Conservation (phyloP, 2,888 invertebrate genomes). For the Rhamnusium bicolor region DNA sequence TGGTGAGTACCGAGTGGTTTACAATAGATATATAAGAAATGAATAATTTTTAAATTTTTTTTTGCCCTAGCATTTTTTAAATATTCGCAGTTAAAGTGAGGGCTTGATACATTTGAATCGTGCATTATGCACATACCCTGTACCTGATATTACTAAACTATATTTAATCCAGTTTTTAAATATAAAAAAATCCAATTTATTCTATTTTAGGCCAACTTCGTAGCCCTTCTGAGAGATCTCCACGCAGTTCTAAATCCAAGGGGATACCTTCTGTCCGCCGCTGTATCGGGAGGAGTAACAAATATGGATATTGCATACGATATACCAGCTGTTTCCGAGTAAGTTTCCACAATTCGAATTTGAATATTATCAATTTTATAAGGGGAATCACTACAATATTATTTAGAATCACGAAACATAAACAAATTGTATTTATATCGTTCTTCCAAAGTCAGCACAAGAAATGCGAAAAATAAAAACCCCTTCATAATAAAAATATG, state of each 20-base stretch:
- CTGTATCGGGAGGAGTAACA: constrained; percentile 58
- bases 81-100: no score
- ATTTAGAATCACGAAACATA: neutral
- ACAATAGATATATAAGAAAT: no score
- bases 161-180: no score
- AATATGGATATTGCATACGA: constrained; percentile 59
- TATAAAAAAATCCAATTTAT: neutral
- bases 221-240: constrained; percentile 56
- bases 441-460: neutral
- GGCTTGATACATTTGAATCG: no score
- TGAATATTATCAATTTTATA: neutral
- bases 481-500: neutral
- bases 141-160: no score
- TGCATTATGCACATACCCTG: no score
- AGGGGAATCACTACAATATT: neutral
- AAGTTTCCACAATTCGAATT: constrained; percentile 37
- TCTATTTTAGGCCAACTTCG: constrained; percentile 59
- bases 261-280: constrained; percentile 59
- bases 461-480: neutral
- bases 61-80: no score
- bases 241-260: constrained; percentile 52
- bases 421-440: neutral
- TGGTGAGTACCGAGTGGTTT: no score
- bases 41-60: no score
- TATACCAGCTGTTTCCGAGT: constrained; percentile 56